Conservation (phyloP, 2,888 invertebrate genomes). For the Meghimatium bilineatum region DNA sequence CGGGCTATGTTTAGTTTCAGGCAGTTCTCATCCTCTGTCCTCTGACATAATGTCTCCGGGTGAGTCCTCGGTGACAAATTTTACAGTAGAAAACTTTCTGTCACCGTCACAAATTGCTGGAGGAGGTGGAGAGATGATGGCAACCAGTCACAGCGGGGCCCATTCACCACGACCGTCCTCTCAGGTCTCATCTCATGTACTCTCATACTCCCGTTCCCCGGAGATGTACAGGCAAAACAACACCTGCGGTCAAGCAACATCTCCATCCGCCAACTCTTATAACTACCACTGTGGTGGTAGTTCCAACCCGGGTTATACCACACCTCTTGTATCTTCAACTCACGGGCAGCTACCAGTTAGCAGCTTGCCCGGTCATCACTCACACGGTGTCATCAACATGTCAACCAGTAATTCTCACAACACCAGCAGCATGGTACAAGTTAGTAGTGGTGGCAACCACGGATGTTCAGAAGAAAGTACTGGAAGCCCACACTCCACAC, state of each 20-base stretch:
- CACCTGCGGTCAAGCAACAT: slow-evolving; percentile 56
- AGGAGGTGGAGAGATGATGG: slow-evolving; percentile 28
- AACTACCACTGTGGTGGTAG: slow-evolving; percentile 53
- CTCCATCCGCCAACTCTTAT: slow-evolving; percentile 56
- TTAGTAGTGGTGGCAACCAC: slow-evolving; percentile 1
- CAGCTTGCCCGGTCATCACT: slow-evolving; percentile 52
- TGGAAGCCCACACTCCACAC: slow-evolving; percentile 58
- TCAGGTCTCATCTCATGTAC: slow-evolving; percentile 64
- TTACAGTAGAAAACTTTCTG: slow-evolving; percentile 74
- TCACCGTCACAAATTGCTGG: slow-evolving; percentile 55
- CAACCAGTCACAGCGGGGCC: slow-evolving; percentile 47
- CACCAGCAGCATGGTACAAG: slow-evolving; percentile 9
- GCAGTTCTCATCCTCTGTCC: slow-evolving; percentile 66
- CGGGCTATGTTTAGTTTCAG: slow-evolving; percentile 50
- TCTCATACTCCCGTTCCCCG: slow-evolving; percentile 63
- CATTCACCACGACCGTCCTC: slow-evolving; percentile 60
- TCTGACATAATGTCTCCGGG: slow-evolving; percentile 60
- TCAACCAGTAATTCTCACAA: slow-evolving; percentile 49
- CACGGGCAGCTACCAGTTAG: slow-evolving; percentile 46
- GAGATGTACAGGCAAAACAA: slow-evolving; percentile 64
- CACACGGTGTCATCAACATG: slow-evolving; percentile 54
- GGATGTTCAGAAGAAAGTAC: slow-evolving; percentile 49
- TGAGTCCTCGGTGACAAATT: slow-evolving; percentile 60
- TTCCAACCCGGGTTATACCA: slow-evolving; percentile 54
- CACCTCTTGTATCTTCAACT: slow-evolving; percentile 44